These are phyloP conservation scores for Pseudorasbora parva DNA, from an alignment of 2,113 vertebrate genomes.

Conservation along the genomic window DNA sequence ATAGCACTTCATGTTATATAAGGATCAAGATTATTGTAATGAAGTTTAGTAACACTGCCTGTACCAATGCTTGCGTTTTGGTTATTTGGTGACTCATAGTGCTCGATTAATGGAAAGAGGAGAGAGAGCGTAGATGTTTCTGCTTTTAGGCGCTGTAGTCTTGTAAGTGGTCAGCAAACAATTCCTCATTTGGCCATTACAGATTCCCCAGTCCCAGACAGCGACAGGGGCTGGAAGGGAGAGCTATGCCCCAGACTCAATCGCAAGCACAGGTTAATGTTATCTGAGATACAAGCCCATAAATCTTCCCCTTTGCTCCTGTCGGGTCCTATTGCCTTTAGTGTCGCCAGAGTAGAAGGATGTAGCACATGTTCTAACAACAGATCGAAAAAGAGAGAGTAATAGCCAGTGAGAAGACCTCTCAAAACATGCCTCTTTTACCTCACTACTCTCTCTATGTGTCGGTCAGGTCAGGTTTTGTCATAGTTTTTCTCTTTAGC, in stretches of 20 bases:
- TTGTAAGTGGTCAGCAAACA: constrained; percentile 33
- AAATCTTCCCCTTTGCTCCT: constrained; percentile 66
- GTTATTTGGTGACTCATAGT: constrained; percentile 14
- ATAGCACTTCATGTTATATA: constrained; percentile 34
- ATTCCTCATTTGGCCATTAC: constrained; percentile 51
- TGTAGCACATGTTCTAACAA: constrained; percentile 56
- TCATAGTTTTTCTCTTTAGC: constrained; percentile 9
- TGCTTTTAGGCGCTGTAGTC: constrained; percentile 11
- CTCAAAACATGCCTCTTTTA: constrained; percentile 50
- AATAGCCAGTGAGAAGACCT: constrained; percentile 59
- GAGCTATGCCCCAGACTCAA: constrained; percentile 54
- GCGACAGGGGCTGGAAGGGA: constrained; percentile 41
- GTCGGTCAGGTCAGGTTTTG: constrained; percentile 41
- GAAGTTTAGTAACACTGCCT: background rate
- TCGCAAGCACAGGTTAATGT: constrained; percentile 62
- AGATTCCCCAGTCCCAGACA: constrained; percentile 35
- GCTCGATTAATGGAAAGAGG: background rate
- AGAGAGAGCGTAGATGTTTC: background rate
- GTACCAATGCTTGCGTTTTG: constrained; percentile 24
- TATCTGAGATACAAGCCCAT: constrained; percentile 60
- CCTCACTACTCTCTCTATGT: constrained; percentile 7
- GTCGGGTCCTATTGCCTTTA: constrained; percentile 73
- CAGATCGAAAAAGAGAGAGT: constrained; percentile 64
- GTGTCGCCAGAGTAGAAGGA: constrained; percentile 57
- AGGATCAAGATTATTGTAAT: constrained; percentile 42